A percentile compares a stretch with the other conserved stretches of the same genome.
These are phyloP conservation scores for Eulithis testata DNA, from an alignment of 2,888 invertebrate genomes.

Conservation along the genomic window DNA sequence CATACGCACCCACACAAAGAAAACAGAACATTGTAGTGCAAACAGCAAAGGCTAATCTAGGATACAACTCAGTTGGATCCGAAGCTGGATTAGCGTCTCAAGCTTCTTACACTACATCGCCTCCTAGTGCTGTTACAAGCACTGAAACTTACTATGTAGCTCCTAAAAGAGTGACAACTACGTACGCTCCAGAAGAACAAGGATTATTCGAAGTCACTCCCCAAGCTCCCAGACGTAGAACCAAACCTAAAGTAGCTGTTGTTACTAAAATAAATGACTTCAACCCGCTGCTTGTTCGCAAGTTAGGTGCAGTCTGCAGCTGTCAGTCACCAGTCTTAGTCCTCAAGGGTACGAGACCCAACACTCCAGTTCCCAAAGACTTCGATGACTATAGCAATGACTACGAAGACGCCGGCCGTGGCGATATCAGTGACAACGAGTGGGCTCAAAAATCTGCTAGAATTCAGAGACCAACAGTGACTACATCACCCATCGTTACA, in stretches of 20 bases:
- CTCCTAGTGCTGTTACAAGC: constrained; percentile 59
- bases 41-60: constrained; percentile 69
- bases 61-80: constrained; percentile 66
- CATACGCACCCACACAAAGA: constrained; percentile 54
- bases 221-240: constrained; percentile 59
- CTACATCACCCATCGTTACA: constrained; percentile 61
- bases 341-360: constrained; percentile 77
- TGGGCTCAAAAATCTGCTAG: constrained; percentile 61
- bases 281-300: constrained; percentile 88
- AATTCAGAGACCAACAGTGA: constrained; percentile 52
- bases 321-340: constrained; percentile 85
- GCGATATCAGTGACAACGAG: constrained; percentile 59
- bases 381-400: constrained; percentile 61
- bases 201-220: constrained; percentile 71
- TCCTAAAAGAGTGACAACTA: constrained; percentile 59
- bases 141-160: constrained; percentile 54
- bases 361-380: constrained; percentile 56
- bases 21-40: constrained; percentile 72
- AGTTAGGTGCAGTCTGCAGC: constrained; percentile 90
- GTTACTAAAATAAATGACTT: constrained; percentile 89
- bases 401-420: constrained; percentile 61
- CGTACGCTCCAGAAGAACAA: constrained; percentile 67
- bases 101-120: constrained; percentile 67
- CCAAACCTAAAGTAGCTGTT: constrained; percentile 82
- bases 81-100: constrained; percentile 68